Conservation (phyloP, 1,140 invertebrate species). For the Octopus bimaculoides region DNA sequence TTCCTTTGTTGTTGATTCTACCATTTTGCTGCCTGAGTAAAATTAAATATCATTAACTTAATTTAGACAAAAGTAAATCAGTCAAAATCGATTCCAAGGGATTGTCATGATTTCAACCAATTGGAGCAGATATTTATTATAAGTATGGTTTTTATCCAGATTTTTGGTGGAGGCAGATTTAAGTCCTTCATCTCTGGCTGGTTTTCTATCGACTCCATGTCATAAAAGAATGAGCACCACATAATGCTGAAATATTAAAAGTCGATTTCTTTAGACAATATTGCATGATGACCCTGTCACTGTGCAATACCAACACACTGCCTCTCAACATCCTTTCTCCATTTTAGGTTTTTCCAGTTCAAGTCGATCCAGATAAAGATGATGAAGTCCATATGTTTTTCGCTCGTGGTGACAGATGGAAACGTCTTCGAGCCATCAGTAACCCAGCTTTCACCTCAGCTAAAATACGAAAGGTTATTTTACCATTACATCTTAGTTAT, state of each 20-base stretch:
- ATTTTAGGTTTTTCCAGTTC: slow-evolving; percentile 48
- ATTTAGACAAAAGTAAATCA: no score
- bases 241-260: slow-evolving; percentile 10
- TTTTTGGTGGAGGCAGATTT: no score
- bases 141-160: no score
- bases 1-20: no score
- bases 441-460: slow-evolving; percentile 64
- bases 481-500: not conserved
- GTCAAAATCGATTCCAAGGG: no score
- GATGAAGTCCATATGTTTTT: slow-evolving; percentile 53
- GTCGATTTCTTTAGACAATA: not conserved
- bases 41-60: no score
- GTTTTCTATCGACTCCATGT: no score
- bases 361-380: slow-evolving; percentile 50
- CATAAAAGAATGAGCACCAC: not conserved
- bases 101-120: no score
- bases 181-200: no score
- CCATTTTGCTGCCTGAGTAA: no score
- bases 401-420: slow-evolving; percentile 59
- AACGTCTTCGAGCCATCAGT: slow-evolving; percentile 61
- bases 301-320: not conserved
- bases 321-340: slow-evolving; percentile 1
- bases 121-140: no score
- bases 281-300: not conserved
- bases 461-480: slow-evolving; percentile 62